Percentiles rank a stretch among this genome's conserved stretches.
Conservation (phyloP, 2,797 vertebrate genomes). For the Lepus townsendii region DNA sequence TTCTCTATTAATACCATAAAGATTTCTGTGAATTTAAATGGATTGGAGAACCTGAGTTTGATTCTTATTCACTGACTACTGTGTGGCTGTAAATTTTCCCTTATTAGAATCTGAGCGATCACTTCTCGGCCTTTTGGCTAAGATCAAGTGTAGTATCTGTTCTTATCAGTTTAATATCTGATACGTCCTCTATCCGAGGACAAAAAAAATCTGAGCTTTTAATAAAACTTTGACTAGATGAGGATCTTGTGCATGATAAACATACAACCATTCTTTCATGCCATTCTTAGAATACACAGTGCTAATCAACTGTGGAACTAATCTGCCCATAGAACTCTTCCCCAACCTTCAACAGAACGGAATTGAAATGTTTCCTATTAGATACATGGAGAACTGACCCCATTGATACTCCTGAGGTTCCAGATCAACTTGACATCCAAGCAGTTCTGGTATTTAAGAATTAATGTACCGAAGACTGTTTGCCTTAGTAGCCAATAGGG, state of each 20-base stretch:
- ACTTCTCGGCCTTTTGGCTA: too few relatives aligned
- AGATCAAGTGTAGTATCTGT: too few relatives aligned
- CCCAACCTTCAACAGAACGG: not conserved
- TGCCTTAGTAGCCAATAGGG: not conserved
- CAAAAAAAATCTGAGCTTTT: not conserved
- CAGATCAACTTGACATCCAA: not conserved
- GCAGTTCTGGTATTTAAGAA: not conserved
- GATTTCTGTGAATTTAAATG: not conserved
- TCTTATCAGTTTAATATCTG: too few relatives aligned
- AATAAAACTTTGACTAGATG: not conserved
- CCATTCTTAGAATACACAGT: not conserved
- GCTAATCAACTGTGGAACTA: not conserved
- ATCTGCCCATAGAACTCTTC: not conserved
- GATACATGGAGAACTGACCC: not conserved
- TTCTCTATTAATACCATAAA: not conserved
- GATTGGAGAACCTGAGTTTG: not conserved
- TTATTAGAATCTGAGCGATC: not conserved
- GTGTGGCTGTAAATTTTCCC: not conserved
- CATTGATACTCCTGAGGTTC: not conserved
- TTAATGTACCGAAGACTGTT: not conserved
- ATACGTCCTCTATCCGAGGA: too few relatives aligned
- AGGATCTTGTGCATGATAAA: not conserved
- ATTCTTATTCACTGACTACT: not conserved
- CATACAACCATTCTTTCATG: not conserved
- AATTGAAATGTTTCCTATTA: slow-evolving; percentile 8